Base-by-base conservation (phyloP, 2,113 vertebrate genomes). In the Nansenia antarctica region DNA sequence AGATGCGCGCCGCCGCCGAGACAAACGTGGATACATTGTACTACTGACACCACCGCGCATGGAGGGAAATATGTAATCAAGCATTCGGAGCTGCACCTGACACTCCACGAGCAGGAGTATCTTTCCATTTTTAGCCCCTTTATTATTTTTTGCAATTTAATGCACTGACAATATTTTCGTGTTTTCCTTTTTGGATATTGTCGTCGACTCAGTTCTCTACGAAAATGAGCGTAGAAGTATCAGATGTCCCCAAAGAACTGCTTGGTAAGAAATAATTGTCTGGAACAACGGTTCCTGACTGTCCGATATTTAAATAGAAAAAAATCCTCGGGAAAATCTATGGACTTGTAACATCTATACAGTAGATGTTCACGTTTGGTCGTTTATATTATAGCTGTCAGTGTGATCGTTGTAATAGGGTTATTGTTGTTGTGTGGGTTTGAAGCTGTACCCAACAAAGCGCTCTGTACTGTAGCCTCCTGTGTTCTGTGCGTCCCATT, bases 141-240 rank as follows among this genome's bases (percentile, higher is more conserved):
- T 2, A 18, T n/a, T n/a, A n/a, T n/a, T n/a, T n/a, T n/a, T 65
- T 67, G 7, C 39, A 49, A 62, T 64, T 70, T 60, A 39, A 72
- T 76, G 78, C 47, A 69, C 20, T 81, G 73, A 74, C 58, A 65
- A 49, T 63, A 26, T 47, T 58, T 0, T 32, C 7, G 34, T 62
- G 4, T 64, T 76, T 78, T 35, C 35, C 57, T 14, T 47, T 75
- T 47, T 75, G 75, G 72, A 83, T 83, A 42, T 72, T 61, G 62
- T 34, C 49, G 68, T 49, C 62, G 37, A 53, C 49, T 31, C 12
- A 47, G 9, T 12, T n/a, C 47, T 57, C 83, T 75, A 47, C 58
- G 67, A 86, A 89, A 85, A 98, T 98, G 96, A 90, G 92, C 64
- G 96, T 96, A 70, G 95, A 98, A 65, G 89, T 88, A 89, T 88